Evolutionary conservation across 2,113 vertebrate genomes (phyloP), one percentile per base, ranked within the genome.

Genomic region (Hemiprocne comata): DNA sequence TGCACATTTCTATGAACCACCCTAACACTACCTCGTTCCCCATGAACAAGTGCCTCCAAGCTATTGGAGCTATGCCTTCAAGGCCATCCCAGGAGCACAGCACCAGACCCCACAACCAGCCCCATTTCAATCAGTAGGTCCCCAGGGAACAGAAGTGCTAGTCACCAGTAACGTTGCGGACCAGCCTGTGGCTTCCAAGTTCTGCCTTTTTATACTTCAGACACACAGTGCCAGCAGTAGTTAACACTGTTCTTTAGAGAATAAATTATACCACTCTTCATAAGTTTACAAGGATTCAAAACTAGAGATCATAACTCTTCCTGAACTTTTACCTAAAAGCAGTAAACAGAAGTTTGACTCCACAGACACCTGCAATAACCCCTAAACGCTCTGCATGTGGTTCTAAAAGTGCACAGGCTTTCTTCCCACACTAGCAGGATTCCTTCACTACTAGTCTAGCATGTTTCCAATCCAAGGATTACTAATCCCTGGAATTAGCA

Each of bases 211-310:
- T 16, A 42, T 11, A 1, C 50, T 78, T 18, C 40, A 90, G 69
- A 9, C n/a, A 71, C 44, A 33, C n/a, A 7, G 26, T 34, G 67
- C 87, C 93, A 90, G 85, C 55, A 83, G 50, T 12, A 87, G 83
- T 64, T 86, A 86, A 61, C 25, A 6, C 8, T 29, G 86, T 34
- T 61, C 66, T 78, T 67, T 7, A 69, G 65, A 71, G 76, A 81
- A 11, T 70, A 92, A 69, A 72, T 89, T 42, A 65, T 15, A 64
- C 54, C 72, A 48, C 55, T 88, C 69, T 15, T 40, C 66, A 17
- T 90, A 90, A 42, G 92, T 96, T 96, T 93, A 95, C 94, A 96
- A 93, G 92, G 94, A 90, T 76, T 90, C 77, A 95, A 92, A 94
- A 42, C 80, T 33, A 64, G 53, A 75, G 40, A 81, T 25, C 54